Conservation (phyloP, 2,888 invertebrate genomes). For the Ophioninae sp. region DNA sequence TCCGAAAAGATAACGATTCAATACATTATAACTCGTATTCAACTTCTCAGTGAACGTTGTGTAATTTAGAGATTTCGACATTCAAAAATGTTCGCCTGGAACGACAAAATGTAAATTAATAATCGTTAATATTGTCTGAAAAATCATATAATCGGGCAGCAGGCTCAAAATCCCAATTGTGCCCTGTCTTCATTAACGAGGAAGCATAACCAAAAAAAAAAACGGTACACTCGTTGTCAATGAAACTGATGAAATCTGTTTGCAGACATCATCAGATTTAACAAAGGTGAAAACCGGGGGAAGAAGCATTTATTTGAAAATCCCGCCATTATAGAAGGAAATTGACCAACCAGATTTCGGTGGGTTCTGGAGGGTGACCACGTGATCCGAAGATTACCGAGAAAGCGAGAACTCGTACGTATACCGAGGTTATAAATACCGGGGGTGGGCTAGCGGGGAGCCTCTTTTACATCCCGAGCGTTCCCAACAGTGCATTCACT, state of each 20-base stretch:
- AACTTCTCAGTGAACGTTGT: too few species aligned
- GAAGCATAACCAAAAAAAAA: neutral
- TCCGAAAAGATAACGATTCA: too few species aligned
- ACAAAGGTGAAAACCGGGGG: neutral
- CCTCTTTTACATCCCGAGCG: constrained; percentile 87
- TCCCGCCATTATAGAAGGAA: constrained; percentile 18
- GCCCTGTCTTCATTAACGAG: neutral
- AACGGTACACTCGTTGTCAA: too few species aligned
- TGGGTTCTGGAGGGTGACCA: constrained; percentile 31
- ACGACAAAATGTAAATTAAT: too few species aligned
- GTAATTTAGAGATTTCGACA: too few species aligned
- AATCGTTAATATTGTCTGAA: neutral
- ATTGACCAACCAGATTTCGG: constrained; percentile 12
- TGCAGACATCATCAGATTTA: neutral
- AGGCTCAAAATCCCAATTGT: neutral
- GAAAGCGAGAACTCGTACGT: constrained; percentile 54
- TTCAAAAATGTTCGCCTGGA: too few species aligned
- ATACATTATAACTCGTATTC: too few species aligned
- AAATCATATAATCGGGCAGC: neutral
- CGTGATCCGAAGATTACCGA: constrained; percentile 62
- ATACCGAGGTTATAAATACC: constrained; percentile 86
- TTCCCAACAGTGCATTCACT: constrained; percentile 71
- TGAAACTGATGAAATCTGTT: neutral
- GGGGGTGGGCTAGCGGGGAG: constrained; percentile 82
- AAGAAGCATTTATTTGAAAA: constrained; percentile 1